Percentiles rank a stretch among this genome's conserved stretches.
Evolutionary conservation across 1,140 invertebrate genomes (phyloP).

Genomic region (Penaeus japonicus): DNA sequence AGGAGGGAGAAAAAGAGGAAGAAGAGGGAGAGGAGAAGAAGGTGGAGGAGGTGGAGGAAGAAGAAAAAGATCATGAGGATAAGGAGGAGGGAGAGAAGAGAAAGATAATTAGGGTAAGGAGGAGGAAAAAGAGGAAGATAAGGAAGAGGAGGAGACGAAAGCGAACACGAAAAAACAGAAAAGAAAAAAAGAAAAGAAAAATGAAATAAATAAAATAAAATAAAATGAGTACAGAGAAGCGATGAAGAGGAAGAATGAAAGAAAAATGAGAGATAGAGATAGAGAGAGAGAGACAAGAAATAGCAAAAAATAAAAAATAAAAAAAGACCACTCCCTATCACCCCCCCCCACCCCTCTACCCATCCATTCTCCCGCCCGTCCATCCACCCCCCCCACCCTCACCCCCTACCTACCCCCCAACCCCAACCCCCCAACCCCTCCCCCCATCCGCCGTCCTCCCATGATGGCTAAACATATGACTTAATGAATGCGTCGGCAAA

Average conservation of each 20-base stretch:
- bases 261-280: neutral
- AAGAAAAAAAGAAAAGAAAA: too few species aligned
- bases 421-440: too few species aligned
- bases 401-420: too few species aligned
- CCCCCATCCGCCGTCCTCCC: too few species aligned
- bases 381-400: too few species aligned
- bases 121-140: neutral
- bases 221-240: too few species aligned
- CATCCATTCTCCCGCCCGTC: too few species aligned
- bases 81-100: neutral
- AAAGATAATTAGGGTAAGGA: neutral
- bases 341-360: too few species aligned
- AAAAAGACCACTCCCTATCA: too few species aligned
- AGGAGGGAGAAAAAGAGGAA: neutral
- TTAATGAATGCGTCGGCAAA: neutral
- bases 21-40: neutral
- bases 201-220: too few species aligned
- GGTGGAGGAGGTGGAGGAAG: neutral
- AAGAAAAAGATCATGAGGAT: neutral
- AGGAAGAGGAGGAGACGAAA: neutral
- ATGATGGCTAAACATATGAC: neutral
- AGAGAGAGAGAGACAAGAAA: neutral
- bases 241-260: neutral
- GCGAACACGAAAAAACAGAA: neutral
- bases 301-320: too few species aligned